Evolutionary conservation across 2,113 vertebrate species (phyloP), one percentile per base, ranked within the genome.

Genomic region (Nestor notabilis): DNA sequence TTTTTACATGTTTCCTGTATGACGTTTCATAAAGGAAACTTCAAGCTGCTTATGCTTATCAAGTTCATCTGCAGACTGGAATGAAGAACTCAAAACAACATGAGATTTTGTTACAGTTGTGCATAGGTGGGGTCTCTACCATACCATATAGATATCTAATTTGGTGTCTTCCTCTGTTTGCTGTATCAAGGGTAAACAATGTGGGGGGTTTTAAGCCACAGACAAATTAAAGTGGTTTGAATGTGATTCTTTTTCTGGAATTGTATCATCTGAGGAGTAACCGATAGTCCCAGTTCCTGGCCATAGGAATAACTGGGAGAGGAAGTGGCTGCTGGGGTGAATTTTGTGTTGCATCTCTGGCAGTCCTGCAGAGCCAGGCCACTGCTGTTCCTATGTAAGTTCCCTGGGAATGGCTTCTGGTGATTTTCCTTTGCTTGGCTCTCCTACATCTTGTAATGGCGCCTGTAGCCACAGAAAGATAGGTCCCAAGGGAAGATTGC

Each of bases 341-440:
- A 11, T 52, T 44, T 37, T 75, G 35, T 6, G 0, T 49, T 31
- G 31, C 17, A 15, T 49, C 52, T 53, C 56, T 41, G 7, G n/a
- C 18, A 61, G 44, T 56, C 18, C 78, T 56, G 21, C 27, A 5
- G 31, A 71, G 68, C 37, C 41, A 21, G 56, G 46, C 37, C 19
- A 7, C 31, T 31, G 25, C 12, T 1, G 0, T 44, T 63, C 11
- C 47, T 1, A 0, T 21, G 3, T 7, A 3, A 55, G 5, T 37
- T 11, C 29, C 47, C 17, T 20, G 17, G n/a, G 37, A n/a, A 10
- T 12, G 25, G 37, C 47, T 92, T 28, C 75, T 52, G 68, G 53
- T 0, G 0, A 64, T 50, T 60, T 52, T n/a, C 69, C 27, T 75
- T 64, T 60, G 7, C 56, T 58, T 85, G 39, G 7, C 17, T 61